Conservation (phyloP, 1,140 invertebrate genomes). For the Paraescarpia echinospica region DNA sequence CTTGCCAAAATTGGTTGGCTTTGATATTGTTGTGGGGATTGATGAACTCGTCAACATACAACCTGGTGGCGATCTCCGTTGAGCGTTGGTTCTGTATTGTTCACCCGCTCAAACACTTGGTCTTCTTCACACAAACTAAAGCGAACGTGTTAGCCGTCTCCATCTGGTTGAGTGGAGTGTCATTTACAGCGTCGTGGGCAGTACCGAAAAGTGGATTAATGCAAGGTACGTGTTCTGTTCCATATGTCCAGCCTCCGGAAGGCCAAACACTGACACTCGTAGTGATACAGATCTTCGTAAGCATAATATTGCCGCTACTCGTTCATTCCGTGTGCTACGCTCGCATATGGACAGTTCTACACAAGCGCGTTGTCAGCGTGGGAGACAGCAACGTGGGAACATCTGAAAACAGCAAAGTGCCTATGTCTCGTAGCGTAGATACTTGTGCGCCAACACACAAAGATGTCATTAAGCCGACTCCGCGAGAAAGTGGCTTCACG, state of each 20-base stretch:
- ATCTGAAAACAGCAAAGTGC: too few species aligned
- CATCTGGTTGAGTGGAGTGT: background rate
- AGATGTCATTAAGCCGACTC: too few species aligned
- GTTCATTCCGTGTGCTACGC: slow-evolving; percentile 11
- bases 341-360: too few species aligned
- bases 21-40: slow-evolving; percentile 22
- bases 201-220: background rate
- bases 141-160: background rate
- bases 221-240: background rate
- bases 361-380: too few species aligned
- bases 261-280: background rate
- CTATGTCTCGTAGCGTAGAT: too few species aligned
- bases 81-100: slow-evolving; percentile 26
- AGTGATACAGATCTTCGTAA: slow-evolving; percentile 18
- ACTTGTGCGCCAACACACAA: too few species aligned
- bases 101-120: slow-evolving; percentile 21
- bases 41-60: slow-evolving; percentile 23
- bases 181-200: background rate
- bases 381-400: too few species aligned
- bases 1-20: slow-evolving; percentile 27
- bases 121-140: slow-evolving; percentile 11
- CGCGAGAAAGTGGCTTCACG: too few species aligned
- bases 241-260: slow-evolving; percentile 2
- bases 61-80: slow-evolving; percentile 15
- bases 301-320: slow-evolving; percentile 15